These are phyloP conservation scores for Agriopis aurantiaria DNA, from an alignment of 2,888 invertebrate species.

Conservation along the genomic window DNA sequence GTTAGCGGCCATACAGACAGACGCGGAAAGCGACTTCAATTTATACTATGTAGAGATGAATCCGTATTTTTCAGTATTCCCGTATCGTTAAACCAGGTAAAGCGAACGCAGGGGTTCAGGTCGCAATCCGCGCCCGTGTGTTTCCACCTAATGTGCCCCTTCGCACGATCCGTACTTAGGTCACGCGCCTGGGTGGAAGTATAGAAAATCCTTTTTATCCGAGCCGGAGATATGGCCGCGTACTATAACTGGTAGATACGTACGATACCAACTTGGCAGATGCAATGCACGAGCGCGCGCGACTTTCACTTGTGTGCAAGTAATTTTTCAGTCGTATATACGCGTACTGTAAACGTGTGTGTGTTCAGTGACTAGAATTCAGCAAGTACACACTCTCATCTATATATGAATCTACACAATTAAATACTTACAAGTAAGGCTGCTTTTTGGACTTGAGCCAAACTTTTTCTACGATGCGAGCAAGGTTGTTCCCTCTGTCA, in stretches of 20 bases:
- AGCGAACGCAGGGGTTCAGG: not conserved
- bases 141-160: conserved; percentile 59
- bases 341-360: not conserved
- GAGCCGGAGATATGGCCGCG: conserved; percentile 51
- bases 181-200: conserved; percentile 69
- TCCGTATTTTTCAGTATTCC: no score
- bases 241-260: conserved; percentile 25
- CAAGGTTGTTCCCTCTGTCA: no score
- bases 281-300: conserved; percentile 1
- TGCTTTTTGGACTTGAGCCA: no score
- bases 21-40: no score
- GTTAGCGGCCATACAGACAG: no score
- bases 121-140: conserved; percentile 44
- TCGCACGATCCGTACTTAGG: conserved; percentile 61
- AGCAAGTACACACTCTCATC: not conserved
- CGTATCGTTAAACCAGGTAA: not conserved
- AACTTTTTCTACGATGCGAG: no score
- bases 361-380: not conserved
- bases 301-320: not conserved
- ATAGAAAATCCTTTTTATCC: conserved; percentile 69
- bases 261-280: not conserved
- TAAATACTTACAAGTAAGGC: no score
- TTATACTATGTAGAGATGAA: no score
- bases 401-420: no score
- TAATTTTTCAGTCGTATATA: not conserved